phyloP scores from a whole-genome alignment of 2,113 vertebrate genomes.

The Sciurus niger region DNA sequence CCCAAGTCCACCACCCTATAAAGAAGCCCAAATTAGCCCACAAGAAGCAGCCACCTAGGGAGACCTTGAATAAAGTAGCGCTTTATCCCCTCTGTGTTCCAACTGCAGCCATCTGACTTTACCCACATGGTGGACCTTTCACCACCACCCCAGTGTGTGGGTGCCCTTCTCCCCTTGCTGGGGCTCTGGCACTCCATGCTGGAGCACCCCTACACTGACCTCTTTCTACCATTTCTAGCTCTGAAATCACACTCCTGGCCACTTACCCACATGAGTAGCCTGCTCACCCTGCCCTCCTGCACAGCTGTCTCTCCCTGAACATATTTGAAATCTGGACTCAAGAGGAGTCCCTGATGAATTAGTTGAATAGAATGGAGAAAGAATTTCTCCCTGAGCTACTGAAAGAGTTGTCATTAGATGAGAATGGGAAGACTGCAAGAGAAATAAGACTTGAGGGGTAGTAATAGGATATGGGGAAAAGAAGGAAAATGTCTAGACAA shows the following conservation, averaged over 20 bases:
- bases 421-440: not conserved
- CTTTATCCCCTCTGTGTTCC: not conserved
- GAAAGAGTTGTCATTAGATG: constrained; percentile 3
- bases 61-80: not conserved
- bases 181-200: not conserved
- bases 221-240: not conserved
- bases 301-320: not conserved
- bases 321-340: not conserved
- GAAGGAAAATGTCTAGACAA: not conserved
- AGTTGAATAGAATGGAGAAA: not conserved
- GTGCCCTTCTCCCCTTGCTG: not conserved
- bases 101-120: not conserved
- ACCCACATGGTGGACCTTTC: no score
- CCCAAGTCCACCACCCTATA: no score
- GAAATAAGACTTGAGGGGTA: not conserved
- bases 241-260: not conserved
- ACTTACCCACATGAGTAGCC: not conserved
- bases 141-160: not conserved
- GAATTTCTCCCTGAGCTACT: not conserved
- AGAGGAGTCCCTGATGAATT: not conserved
- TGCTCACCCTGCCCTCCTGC: not conserved
- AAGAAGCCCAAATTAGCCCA: not conserved
- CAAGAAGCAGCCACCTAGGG: not conserved
- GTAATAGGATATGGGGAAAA: not conserved
- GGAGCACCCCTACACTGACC: not conserved